Evolutionary conservation across 2,113 vertebrate genomes (phyloP).

Genomic region (Prietella phreatophila): DNA sequence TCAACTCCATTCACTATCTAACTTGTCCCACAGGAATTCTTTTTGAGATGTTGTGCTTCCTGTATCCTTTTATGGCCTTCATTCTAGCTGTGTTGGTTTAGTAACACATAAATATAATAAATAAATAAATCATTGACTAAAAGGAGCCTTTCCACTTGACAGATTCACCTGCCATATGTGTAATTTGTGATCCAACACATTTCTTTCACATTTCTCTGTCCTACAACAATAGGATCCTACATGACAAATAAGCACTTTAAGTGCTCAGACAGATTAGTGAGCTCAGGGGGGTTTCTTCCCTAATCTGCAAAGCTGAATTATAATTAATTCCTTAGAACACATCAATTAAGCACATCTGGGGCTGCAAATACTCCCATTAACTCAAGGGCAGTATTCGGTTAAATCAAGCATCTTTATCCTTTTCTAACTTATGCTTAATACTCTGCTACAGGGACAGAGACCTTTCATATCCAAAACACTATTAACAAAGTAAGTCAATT

Average conservation of each 20-base stretch:
- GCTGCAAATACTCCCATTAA: conserved; percentile 19
- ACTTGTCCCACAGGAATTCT: conserved; percentile 45
- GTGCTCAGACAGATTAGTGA: neutral
- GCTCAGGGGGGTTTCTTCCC: neutral
- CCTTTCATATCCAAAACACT: neutral
- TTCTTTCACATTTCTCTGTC: neutral
- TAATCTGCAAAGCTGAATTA: neutral
- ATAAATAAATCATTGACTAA: neutral
- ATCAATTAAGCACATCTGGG: conserved; percentile 21
- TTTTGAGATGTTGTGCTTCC: conserved; percentile 34
- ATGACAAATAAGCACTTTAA: neutral
- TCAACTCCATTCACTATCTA: conserved; percentile 29
- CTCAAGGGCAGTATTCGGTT: conserved; percentile 24
- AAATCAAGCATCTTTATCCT: neutral
- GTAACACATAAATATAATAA: neutral
- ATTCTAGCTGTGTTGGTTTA: neutral
- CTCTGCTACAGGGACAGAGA: conserved; percentile 2
- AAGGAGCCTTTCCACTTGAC: neutral
- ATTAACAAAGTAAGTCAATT: conserved; percentile 23
- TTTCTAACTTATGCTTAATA: conserved; percentile 10
- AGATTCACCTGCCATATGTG: conserved; percentile 1
- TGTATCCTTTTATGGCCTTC: conserved; percentile 49
- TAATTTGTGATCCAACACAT: neutral
- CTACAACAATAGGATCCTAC: neutral
- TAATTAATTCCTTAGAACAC: conserved; percentile 26